Base-by-base conservation (phyloP, 2,797 vertebrate genomes). In the Dicrostonyx torquatus region DNA sequence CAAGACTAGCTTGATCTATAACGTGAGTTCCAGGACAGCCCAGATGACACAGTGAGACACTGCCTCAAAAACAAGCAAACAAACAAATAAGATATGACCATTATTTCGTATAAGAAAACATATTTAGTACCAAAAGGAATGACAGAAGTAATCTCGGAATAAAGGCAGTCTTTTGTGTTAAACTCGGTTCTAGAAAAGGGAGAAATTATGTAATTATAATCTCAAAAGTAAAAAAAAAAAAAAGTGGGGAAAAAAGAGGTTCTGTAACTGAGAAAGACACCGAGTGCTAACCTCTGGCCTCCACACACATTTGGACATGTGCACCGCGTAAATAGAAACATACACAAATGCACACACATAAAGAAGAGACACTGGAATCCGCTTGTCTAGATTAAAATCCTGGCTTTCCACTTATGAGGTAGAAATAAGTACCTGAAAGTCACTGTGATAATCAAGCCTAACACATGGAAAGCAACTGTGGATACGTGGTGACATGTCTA, bases 101-200 rank as follows among this genome's bases (percentile, higher is more conserved):
- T 6, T 62, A 15, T 18, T 82, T 82, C 58, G 43, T 43, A 82
- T 31, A 43, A 45, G 79, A 43, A 82, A 64, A 83, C 24, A 60
- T 10, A 45, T 45, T 83, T 64, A 31, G 18, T 45, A 83, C 17
- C 40, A 64, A 83, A 64, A 64, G 15, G 29, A 29, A 64, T 45
- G 26, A 45, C 14, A 83, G 58, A 66, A 22, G 31, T 68, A 78
- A 88, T 88, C 62, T 78, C 92, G 93, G 89, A 73, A 84, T 83
- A 90, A 93, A 86, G 64, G 40, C 6, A 86, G 68, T 55, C 9
- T 94, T 96, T 86, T 76, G 17, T 91, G 60, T 78, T 89, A 88
- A 84, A 91, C n/a, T 84, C 18, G 58, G 37, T 86, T 82, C 12
- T 26, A 80, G 79, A 62, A 82, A 82, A 15, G 26, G 55, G 78